Evolutionary conservation across 1,140 invertebrate species (phyloP), one percentile per base, ranked within the genome.

Genomic region (Hylaeus volcanicus): DNA sequence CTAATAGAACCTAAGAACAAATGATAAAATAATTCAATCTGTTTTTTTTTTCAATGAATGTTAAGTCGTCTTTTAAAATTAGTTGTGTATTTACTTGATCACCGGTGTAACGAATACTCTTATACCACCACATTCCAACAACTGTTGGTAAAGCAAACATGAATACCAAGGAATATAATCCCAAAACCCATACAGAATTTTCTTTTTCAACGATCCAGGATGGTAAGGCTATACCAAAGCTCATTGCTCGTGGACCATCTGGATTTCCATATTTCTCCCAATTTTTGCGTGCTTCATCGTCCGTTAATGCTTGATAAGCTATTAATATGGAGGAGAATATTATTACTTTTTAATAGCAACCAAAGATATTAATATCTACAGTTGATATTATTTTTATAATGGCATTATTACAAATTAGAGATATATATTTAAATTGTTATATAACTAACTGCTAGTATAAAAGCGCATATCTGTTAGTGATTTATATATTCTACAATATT

Each of bases 131-230:
- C 87, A 97, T 97, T 65, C 98, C 98, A 84, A 99, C 97, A 84
- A 96, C 96, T 73, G 97, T 97, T 14, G 99, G 99, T 86, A 99
- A 93, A 74, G 98, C 97, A 71, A 99, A 96, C 98, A 99, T 99
- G 90, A 99, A 99, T 1, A 99, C 96, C 61, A 99, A 94, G 37
- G 96, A 98, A 94, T 99, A 99, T 0, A 99, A 94, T 15, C 98
- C 98, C 58, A 99, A 94, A 9, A 99, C 98, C 98, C 98, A 99
- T 55, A 99, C 96, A 85, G 98, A 99, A 93, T 99, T 99, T 94
- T 99, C 98, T 92, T 99, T 99, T 91, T 99, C 98, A n/a, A 99
- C 98, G 93, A 99, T 99, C 99, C 99, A 99, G 73, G 99, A 99
- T 37, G 99, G 99, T 63, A 99, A 93, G 61, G 99, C 99, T 92